These are phyloP conservation scores for Parambassis ranga DNA, from an alignment of 2,797 vertebrate genomes.

Conservation along the genomic window DNA sequence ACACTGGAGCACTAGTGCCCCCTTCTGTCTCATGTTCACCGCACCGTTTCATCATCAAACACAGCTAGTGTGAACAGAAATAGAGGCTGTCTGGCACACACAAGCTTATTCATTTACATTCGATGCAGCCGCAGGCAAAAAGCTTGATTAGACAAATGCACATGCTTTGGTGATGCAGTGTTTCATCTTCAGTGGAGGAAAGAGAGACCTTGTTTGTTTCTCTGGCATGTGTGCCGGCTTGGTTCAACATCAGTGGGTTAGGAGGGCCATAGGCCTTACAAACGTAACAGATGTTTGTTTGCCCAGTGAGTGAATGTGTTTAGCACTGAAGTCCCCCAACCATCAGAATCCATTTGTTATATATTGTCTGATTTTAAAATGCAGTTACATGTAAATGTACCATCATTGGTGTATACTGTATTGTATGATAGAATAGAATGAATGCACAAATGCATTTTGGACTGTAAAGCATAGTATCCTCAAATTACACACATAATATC, in stretches of 20 bases:
- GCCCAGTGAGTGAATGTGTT: constrained; percentile 66
- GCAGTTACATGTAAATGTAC: not conserved
- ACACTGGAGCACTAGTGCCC: constrained; percentile 98
- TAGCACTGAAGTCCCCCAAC: constrained; percentile 44
- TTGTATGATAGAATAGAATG: not conserved
- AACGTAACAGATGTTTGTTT: constrained; percentile 75
- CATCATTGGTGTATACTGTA: not conserved
- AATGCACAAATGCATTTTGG: not conserved
- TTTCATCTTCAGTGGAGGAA: constrained; percentile 79
- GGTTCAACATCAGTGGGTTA: constrained; percentile 76
- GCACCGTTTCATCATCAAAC: constrained; percentile 73
- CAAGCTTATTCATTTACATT: constrained; percentile 75
- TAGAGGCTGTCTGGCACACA: constrained; percentile 75
- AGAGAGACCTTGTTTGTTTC: constrained; percentile 74
- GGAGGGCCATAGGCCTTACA: constrained; percentile 71
- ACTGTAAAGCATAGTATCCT: not conserved
- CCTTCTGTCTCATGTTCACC: constrained; percentile 81
- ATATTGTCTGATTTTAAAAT: constrained; percentile 48
- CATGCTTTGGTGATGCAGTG: constrained; percentile 78
- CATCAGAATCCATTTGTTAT: constrained; percentile 68
- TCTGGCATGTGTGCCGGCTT: constrained; percentile 64
- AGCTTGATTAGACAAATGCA: constrained; percentile 79
- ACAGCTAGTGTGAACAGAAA: constrained; percentile 63
- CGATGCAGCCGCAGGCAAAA: constrained; percentile 64
- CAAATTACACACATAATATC: not conserved